Conservation (phyloP, 1,140 invertebrate species). For the Saccostrea cuccullata region DNA sequence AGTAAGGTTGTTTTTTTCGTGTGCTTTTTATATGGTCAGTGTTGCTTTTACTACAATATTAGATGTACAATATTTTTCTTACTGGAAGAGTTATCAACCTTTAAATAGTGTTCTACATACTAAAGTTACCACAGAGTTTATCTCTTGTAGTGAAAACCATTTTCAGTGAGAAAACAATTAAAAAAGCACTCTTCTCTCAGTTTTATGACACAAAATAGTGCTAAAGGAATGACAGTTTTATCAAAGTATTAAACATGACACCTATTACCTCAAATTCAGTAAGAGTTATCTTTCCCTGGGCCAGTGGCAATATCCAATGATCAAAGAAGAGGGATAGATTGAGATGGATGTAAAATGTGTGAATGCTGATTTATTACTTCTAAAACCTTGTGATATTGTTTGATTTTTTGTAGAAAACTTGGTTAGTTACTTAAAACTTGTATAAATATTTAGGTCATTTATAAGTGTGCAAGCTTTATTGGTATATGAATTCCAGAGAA, state of each 20-base stretch:
- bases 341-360: neutral
- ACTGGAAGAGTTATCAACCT: no score
- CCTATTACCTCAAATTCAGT: neutral
- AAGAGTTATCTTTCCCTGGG: neutral
- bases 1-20: no score
- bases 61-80: no score
- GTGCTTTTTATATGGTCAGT: no score
- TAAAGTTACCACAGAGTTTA: no score
- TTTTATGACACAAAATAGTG: neutral
- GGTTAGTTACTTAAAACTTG: neutral
- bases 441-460: neutral
- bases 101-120: no score
- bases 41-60: no score
- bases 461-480: neutral
- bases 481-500: neutral
- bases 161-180: no score
- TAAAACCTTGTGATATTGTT: neutral
- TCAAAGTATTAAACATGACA: neutral
- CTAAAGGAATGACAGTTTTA: no score
- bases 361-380: neutral
- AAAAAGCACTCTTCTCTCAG: neutral
- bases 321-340: neutral
- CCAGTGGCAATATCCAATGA: conserved; percentile 3
- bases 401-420: neutral
- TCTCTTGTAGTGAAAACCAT: no score